Base-by-base conservation (phyloP, 2,797 vertebrate species). In the Todus mexicanus region DNA sequence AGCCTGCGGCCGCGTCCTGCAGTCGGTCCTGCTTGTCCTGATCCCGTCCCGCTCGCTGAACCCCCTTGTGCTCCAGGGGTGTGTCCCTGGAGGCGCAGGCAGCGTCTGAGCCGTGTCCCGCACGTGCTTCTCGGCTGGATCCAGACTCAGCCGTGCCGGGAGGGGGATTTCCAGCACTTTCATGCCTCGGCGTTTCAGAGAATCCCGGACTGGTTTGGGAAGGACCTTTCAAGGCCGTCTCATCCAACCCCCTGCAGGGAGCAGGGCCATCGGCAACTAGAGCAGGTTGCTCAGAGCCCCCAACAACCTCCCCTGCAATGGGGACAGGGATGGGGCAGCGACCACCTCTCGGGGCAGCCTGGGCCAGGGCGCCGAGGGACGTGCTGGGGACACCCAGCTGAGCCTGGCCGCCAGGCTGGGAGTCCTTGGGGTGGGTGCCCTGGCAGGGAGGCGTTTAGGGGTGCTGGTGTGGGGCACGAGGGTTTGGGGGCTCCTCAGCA, bases 1-100 rank as follows among this genome's bases (percentile, higher is more conserved):
- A 75, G 59, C 54, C 47, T 18, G 51, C 0, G 26, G 38, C 61
- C 1, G 3, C 10, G 9, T 89, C 74, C 59, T 35, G 4, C 61
- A 48, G 42, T 81, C 42, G 2, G 8, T 56, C 56, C 35, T 1
- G 0, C 63, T 80, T 1, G 0, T 66, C 40, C 85, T 3, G 1
- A 1, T 40, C 72, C 65, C 0, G 1, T 71, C 43, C 69, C 2
- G 0, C 27, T 37, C 35, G 20, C 43, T 18, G 80, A 76, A 16
- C n/a, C 25, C 65, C 50, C 42, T 29, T 14, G 40, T 38, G 64
- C 77, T 47, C 50, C 27, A 47, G 7, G 27, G 10, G 74, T 33
- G 82, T 18, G 50, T 59, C 57, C 8, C 27, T 4, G 2, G 68
- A 27, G 35, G 4, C 2, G 3, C 3, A 4, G 53, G 57, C 81